Evolutionary conservation across 2,888 invertebrate genomes (phyloP).

Genomic region (Agonum fuliginosum): DNA sequence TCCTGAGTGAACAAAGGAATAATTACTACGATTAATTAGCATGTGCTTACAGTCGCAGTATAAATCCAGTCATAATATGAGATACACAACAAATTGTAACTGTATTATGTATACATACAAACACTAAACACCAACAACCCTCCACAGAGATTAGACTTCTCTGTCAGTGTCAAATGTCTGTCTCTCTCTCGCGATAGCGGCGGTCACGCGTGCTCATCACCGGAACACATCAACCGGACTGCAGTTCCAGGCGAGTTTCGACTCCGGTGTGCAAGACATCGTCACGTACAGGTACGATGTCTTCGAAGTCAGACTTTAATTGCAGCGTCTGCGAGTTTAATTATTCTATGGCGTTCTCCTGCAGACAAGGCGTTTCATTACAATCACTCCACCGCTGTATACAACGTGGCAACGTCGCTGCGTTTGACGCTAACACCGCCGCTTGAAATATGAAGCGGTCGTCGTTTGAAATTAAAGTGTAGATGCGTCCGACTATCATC

Average conservation of each 20-base stretch:
- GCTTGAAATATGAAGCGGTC: conserved; percentile 56
- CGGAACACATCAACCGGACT: conserved; percentile 29
- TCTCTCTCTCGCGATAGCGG: conserved; percentile 6
- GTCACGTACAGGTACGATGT: conserved; percentile 56
- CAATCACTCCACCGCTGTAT: conserved; percentile 49
- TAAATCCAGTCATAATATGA: conserved; percentile 31
- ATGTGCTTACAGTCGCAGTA: conserved; percentile 15
- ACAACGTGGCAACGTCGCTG: conserved; percentile 25
- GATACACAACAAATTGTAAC: conserved; percentile 19
- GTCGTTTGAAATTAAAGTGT: conserved; percentile 53
- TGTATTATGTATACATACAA: conserved; percentile 31
- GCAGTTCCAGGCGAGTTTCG: conserved; percentile 48
- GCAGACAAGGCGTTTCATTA: conserved; percentile 56
- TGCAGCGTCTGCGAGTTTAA: conserved; percentile 55
- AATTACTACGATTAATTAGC: background rate
- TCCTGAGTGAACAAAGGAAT: background rate
- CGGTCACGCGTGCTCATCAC: conserved; percentile 1
- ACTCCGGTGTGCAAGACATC: background rate
- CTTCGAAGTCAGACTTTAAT: conserved; percentile 51
- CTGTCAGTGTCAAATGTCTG: background rate
- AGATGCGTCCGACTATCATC: conserved; percentile 26
- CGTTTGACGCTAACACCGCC: conserved; percentile 44
- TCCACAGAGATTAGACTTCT: background rate
- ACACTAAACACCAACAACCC: conserved; percentile 26
- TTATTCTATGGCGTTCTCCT: conserved; percentile 58